phyloP scores from a whole-genome alignment of 2,113 vertebrate genomes.

The Scolopax mira region DNA sequence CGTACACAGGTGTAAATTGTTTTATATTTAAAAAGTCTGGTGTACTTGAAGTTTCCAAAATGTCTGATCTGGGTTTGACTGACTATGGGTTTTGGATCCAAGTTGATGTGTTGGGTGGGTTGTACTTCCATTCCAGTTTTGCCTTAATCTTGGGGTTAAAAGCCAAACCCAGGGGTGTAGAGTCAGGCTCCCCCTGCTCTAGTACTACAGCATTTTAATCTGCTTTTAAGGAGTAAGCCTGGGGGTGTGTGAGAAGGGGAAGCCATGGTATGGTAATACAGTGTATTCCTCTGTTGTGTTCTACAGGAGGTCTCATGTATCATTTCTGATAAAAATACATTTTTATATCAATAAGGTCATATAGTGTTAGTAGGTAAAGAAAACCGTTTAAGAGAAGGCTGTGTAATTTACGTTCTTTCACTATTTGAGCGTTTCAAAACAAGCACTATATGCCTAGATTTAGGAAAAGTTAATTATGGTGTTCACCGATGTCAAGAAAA shows the following conservation, averaged over 20 bases:
- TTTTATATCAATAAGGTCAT: background rate
- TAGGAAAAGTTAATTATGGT: background rate
- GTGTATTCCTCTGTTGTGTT: background rate
- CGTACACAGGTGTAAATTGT: background rate
- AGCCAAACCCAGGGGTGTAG: background rate
- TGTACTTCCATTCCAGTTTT: background rate
- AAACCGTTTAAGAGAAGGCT: background rate
- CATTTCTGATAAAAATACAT: background rate
- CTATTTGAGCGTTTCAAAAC: background rate
- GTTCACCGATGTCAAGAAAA: background rate
- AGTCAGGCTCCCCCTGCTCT: background rate
- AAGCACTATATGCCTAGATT: too few relatives aligned
- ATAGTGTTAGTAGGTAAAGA: background rate
- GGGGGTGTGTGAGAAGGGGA: background rate
- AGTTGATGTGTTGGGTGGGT: background rate
- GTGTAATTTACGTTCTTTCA: background rate
- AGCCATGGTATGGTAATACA: rapidly evolving
- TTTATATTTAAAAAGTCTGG: background rate
- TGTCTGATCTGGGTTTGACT: background rate
- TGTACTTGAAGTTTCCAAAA: background rate
- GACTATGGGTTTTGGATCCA: background rate
- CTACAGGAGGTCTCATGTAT: background rate
- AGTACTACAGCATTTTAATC: background rate
- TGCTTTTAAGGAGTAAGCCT: background rate
- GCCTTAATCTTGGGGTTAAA: background rate